Evolutionary conservation across 2,797 vertebrate species (phyloP), one percentile per base, ranked within the genome.

Genomic region (Coregonus sp.): DNA sequence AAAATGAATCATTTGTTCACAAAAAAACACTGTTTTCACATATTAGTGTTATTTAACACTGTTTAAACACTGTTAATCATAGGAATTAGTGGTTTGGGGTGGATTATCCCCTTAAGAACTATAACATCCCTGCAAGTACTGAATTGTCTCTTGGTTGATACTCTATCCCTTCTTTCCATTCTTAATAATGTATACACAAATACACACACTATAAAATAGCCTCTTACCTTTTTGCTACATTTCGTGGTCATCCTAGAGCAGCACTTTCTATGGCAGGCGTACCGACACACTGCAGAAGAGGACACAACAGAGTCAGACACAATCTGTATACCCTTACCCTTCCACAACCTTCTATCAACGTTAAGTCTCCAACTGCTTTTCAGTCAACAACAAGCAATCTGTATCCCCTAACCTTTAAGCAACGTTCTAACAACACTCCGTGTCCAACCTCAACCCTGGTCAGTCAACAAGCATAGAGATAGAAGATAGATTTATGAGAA

Each of bases 211-310:
- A 56, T 56, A 59, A 5, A 66, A 33, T 1, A 54, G 33, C 1
- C 18, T 40, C 87, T 40, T 94, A 99, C 97, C 96, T 99, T 99
- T 89, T 98, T 98, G 80, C 95, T 96, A 89, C 97, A 99, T 87
- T 95, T 96, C 72, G 94, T 96, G 0, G 93, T 96, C 86, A 96
- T 97, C 92, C 93, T 97, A 87, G 96, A 94, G 89, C 96, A 99
- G 91, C 97, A 99, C 88, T 97, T 99, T 91, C 96, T 97, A 90
- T 99, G 97, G 89, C 97, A 99, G 85, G 97, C 97, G 78, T 96
- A 98, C 86, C 97, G 97, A 90, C 97, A 99, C 76, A 98, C 97
- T 99, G 92, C 83, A 92, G 73, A 56, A 77, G 35, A 85, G 5
- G 80, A 71, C 25, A 56, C n/a, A 47, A 61, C 75, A 75, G 82